These are phyloP conservation scores for Solenopsis invicta DNA, from an alignment of 1,140 invertebrate species.

Conservation along the genomic window DNA sequence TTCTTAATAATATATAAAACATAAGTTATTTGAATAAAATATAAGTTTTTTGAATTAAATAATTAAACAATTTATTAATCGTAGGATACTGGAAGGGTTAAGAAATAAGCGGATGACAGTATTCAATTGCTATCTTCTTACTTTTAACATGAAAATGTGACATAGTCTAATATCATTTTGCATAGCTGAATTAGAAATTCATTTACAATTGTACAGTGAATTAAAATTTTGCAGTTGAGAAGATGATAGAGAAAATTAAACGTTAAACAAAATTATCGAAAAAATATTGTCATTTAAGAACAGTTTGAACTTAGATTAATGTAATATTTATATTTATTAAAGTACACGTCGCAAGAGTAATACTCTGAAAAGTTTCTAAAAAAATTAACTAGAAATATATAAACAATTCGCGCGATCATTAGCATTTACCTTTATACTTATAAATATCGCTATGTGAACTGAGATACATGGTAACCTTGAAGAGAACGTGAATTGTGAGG, in stretches of 20 bases:
- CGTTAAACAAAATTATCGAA: slow-evolving; percentile 9
- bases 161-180: not conserved
- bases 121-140: slow-evolving; percentile 8
- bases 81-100: slow-evolving; percentile 42
- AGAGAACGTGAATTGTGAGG: slow-evolving; percentile 8
- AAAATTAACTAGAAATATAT: slow-evolving; percentile 19
- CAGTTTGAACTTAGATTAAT: not conserved
- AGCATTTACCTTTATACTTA: slow-evolving; percentile 49
- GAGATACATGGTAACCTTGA: slow-evolving; percentile 72
- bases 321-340: not conserved
- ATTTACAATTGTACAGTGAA: slow-evolving; percentile 54
- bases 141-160: slow-evolving; percentile 15
- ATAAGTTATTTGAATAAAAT: too few species aligned
- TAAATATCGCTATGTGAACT: slow-evolving; percentile 68
- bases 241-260: slow-evolving; percentile 1
- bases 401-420: slow-evolving; percentile 10
- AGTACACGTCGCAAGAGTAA: not conserved
- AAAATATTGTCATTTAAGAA: slow-evolving; percentile 20
- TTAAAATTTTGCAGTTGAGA: slow-evolving; percentile 25
- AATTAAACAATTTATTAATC: not conserved
- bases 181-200: slow-evolving; percentile 3
- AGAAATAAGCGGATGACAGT: not conserved
- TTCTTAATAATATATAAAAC: not conserved
- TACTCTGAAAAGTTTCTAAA: slow-evolving; percentile 7
- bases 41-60: not conserved